Percentiles rank a stretch among this genome's conserved stretches.
Conservation (phyloP, 2,113 vertebrate genomes). For the Phocoena phocoena region DNA sequence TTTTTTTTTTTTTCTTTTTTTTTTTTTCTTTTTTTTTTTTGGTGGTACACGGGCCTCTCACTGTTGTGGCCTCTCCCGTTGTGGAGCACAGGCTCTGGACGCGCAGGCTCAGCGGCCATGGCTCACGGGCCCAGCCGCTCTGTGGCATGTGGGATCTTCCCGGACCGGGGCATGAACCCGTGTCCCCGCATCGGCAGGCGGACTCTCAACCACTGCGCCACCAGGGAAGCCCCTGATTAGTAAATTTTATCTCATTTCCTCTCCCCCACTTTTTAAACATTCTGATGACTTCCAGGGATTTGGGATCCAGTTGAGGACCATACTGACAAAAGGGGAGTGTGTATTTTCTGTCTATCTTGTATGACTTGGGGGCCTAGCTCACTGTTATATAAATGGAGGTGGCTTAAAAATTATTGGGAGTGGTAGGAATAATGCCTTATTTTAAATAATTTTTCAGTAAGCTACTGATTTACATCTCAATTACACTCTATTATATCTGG, state of each 20-base stretch:
- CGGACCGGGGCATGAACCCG: no score
- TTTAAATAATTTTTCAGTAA: background rate
- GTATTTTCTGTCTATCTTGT: background rate
- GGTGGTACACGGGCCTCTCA: no score
- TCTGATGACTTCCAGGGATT: background rate
- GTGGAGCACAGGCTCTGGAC: no score
- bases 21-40: background rate
- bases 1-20: background rate
- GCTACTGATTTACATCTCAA: background rate
- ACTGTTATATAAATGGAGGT: background rate
- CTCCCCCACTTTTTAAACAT: background rate
- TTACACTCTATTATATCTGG: background rate
- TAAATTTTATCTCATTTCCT: background rate
- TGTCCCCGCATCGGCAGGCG: no score
- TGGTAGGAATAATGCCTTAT: background rate
- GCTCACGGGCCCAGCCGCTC: no score
- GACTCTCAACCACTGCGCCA: no score
- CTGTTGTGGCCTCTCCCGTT: no score
- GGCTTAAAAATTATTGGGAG: background rate
- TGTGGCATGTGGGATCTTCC: no score
- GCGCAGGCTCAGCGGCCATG: no score
- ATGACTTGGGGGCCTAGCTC: background rate
- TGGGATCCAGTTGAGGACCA: background rate
- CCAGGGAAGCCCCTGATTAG: background rate
- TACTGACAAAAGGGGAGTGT: background rate